Evolutionary conservation across 2,113 vertebrate genomes (phyloP).

Genomic region (Brachirus orientalis): DNA sequence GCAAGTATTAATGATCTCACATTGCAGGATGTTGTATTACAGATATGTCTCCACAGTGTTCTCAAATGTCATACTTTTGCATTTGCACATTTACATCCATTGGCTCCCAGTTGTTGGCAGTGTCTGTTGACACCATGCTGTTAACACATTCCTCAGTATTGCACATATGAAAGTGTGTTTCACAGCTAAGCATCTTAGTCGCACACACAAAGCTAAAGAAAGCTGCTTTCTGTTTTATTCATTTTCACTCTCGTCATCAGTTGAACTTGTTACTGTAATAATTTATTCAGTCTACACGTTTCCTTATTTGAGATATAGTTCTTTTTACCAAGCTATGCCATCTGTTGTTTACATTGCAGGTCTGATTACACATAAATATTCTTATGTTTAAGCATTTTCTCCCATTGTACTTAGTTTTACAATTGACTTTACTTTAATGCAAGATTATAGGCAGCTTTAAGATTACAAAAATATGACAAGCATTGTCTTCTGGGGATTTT

Average conservation of each 20-base stretch:
- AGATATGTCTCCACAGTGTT: slow-evolving; percentile 8
- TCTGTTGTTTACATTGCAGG: slow-evolving; percentile 52
- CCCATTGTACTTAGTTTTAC: slow-evolving; percentile 5
- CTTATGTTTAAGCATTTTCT: slow-evolving; percentile 19
- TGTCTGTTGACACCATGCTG: slow-evolving; percentile 41
- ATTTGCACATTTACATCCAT: slow-evolving; percentile 37
- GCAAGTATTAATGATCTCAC: slow-evolving; percentile 10
- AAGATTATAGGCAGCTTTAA: slow-evolving; percentile 16
- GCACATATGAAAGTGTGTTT: slow-evolving; percentile 62
- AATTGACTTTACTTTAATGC: not conserved
- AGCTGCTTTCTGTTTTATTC: slow-evolving; percentile 46
- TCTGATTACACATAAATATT: slow-evolving; percentile 25
- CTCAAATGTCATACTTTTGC: slow-evolving; percentile 20
- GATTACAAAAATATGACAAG: slow-evolving; percentile 3
- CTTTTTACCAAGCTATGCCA: slow-evolving; percentile 22
- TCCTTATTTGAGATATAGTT: slow-evolving; percentile 2
- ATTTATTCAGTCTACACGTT: slow-evolving; percentile 21
- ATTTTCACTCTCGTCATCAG: slow-evolving; percentile 35
- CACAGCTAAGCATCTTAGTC: slow-evolving; percentile 50
- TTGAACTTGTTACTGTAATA: slow-evolving; percentile 46
- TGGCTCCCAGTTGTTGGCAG: slow-evolving; percentile 27
- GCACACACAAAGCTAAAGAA: slow-evolving; percentile 50
- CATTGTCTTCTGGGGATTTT: slow-evolving; percentile 24
- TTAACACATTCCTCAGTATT: slow-evolving; percentile 53
- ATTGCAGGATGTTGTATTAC: slow-evolving; percentile 5